Conservation (phyloP, 2,113 vertebrate species). For the Catharus fuscescens region DNA sequence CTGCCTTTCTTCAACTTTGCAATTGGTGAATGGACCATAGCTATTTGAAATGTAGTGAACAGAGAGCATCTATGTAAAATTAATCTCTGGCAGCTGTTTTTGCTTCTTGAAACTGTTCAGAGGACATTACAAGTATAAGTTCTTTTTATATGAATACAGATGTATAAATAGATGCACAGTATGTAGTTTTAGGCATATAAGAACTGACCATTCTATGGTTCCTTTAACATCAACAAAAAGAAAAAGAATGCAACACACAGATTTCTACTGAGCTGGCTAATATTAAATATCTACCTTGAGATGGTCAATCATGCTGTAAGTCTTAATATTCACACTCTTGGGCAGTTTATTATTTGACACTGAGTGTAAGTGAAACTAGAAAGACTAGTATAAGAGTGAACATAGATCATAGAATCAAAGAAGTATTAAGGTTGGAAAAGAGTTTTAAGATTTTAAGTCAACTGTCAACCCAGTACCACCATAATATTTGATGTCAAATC, state of each 20-base stretch:
- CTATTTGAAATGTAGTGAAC: not conserved
- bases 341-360: not conserved
- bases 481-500: not conserved
- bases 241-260: not conserved
- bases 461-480: no score
- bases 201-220: not conserved
- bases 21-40: not conserved
- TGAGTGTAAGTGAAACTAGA: not conserved
- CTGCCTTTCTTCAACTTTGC: not conserved
- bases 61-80: not conserved
- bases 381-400: not conserved
- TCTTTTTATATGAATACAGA: not conserved
- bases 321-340: not conserved
- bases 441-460: not conserved
- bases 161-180: not conserved
- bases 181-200: not conserved
- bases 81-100: not conserved
- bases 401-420: not conserved
- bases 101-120: not conserved
- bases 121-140: not conserved
- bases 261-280: not conserved
- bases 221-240: not conserved
- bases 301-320: not conserved
- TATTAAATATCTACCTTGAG: not conserved
- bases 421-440: not conserved